Percentiles rank a stretch among this genome's conserved stretches.
phyloP scores from a whole-genome alignment of 2,888 invertebrate species.

The Eupithecia subumbrata region DNA sequence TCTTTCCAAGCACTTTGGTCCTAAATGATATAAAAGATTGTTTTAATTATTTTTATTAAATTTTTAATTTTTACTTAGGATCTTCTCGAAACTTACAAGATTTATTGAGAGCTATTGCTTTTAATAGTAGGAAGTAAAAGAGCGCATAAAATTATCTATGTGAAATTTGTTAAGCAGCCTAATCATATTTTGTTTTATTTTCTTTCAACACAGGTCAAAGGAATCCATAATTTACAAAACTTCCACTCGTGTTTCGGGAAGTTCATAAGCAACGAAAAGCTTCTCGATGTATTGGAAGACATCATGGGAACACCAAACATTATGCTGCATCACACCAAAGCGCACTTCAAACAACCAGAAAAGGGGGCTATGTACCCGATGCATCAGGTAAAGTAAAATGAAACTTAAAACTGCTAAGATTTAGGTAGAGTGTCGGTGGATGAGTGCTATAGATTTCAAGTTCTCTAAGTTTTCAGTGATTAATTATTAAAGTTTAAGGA shows the following conservation, averaged over 20 bases:
- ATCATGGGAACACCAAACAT: conserved; percentile 81
- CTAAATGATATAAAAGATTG: too few species aligned
- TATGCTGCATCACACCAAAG: conserved; percentile 84
- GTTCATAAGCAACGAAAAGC: conserved; percentile 71
- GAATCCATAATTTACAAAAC: conserved; percentile 84
- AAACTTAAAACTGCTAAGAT: neutral
- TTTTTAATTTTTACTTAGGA: too few species aligned
- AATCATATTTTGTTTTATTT: neutral
- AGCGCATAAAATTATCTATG: too few species aligned
- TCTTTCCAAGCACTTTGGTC: too few species aligned
- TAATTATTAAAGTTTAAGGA: too few species aligned
- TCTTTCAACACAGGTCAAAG: conserved; percentile 72
- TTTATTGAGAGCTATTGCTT: too few species aligned
- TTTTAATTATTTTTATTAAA: too few species aligned
- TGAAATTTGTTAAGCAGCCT: too few species aligned
- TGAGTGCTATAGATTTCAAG: neutral
- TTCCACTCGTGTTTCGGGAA: conserved; percentile 80
- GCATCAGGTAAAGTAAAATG: conserved; percentile 72
- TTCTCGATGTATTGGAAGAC: conserved; percentile 82
- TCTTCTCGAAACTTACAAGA: too few species aligned
- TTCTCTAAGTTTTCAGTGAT: neutral
- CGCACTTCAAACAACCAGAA: conserved; percentile 84
- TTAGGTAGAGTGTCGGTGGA: neutral
- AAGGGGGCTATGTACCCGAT: conserved; percentile 84
- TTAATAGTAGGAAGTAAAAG: too few species aligned